Conservation (phyloP, 1,140 invertebrate genomes). For the Bombus difficillimus region DNA sequence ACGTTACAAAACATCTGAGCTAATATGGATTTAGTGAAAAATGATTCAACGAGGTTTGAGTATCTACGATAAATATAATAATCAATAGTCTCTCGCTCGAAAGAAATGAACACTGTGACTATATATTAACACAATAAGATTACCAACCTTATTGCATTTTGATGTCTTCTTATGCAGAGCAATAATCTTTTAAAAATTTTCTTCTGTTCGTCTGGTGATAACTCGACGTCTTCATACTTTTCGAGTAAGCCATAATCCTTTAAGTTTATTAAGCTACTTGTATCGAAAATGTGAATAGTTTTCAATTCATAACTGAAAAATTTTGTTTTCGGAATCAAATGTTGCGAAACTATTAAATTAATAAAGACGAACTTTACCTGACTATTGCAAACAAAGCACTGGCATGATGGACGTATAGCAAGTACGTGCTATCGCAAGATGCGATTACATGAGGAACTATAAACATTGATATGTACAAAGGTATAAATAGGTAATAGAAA, state of each 20-base stretch:
- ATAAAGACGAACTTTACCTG: neutral
- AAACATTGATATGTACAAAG: neutral
- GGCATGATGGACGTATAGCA: neutral
- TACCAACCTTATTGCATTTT: conserved; percentile 13
- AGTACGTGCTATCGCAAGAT: neutral
- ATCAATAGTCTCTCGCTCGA: too few relatives aligned
- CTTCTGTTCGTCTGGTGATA: neutral
- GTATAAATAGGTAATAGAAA: conserved; percentile 1
- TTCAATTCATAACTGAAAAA: neutral
- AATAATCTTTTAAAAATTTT: neutral
- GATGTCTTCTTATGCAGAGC: neutral
- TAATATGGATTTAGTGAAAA: conserved; percentile 7
- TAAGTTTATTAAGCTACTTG: neutral
- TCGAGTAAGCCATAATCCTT: neutral
- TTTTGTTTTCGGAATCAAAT: too few relatives aligned
- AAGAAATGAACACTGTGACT: neutral
- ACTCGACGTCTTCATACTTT: neutral
- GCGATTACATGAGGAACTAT: neutral
- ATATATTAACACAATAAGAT: neutral
- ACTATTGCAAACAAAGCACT: conserved; percentile 15
- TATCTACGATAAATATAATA: neutral
- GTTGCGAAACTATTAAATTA: neutral
- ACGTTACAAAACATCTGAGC: neutral
- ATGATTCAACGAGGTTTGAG: conserved; percentile 5
- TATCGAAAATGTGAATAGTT: neutral